Conservation (phyloP, 2,113 vertebrate species). For the Nycticebus coucang region DNA sequence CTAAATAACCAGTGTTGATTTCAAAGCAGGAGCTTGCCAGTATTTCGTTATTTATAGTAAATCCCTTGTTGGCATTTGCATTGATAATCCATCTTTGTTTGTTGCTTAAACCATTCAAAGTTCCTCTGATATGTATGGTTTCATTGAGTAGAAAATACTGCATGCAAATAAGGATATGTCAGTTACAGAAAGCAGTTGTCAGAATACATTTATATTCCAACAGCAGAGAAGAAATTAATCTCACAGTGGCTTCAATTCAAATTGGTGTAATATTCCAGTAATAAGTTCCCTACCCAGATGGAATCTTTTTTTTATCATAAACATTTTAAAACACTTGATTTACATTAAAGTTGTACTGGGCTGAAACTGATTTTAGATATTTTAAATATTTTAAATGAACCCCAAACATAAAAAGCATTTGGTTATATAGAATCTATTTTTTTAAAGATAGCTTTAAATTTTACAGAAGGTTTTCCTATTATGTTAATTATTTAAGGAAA, state of each 20-base stretch:
- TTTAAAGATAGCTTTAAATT: conserved; percentile 18
- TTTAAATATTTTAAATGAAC: conserved; percentile 64
- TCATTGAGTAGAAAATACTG: conserved; percentile 54
- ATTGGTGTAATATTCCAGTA: conserved; percentile 70
- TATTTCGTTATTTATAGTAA: conserved; percentile 68
- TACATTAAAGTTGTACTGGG: conserved; percentile 59
- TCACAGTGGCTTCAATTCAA: conserved; percentile 74
- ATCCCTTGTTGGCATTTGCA: conserved; percentile 50
- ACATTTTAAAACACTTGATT: conserved; percentile 78
- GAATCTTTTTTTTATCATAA: conserved; percentile 81
- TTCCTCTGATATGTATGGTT: conserved; percentile 57
- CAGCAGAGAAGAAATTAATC: conserved; percentile 75
- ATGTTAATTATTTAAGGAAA: not conserved
- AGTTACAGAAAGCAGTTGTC: conserved; percentile 73
- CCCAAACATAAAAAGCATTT: conserved; percentile 36
- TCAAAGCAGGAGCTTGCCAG: conserved; percentile 52
- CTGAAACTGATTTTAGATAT: conserved; percentile 72
- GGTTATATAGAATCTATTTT: conserved; percentile 34
- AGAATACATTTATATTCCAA: conserved; percentile 71
- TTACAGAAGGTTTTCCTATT: conserved; percentile 41
- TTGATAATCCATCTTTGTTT: conserved; percentile 72
- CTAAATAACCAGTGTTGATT: conserved; percentile 59
- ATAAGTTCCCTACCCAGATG: conserved; percentile 75
- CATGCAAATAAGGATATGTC: conserved; percentile 63
- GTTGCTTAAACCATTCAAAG: conserved; percentile 64